Percentiles rank a stretch among this genome's conserved stretches.
These are phyloP conservation scores for Labroides dimidiatus DNA, from an alignment of 2,797 vertebrate genomes.

Conservation along the genomic window DNA sequence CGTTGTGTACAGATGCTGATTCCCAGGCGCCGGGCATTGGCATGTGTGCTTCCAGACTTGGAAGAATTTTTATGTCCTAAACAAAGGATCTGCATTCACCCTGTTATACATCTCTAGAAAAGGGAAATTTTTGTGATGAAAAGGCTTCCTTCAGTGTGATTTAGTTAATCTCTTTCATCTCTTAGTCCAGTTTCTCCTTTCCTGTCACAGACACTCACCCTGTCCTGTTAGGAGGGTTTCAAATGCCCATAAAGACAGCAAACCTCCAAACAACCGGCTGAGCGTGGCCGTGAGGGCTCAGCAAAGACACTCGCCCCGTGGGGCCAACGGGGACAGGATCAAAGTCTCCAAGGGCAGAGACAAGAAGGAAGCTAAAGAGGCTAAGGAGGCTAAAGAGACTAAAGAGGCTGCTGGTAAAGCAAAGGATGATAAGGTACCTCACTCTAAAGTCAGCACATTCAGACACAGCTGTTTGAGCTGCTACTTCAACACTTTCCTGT, in stretches of 20 bases:
- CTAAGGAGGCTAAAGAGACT: constrained; percentile 68
- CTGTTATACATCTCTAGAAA: no score
- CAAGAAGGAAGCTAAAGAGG: constrained; percentile 85
- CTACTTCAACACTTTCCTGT: constrained; percentile 19
- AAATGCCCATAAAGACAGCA: constrained; percentile 86
- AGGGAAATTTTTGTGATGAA: no score
- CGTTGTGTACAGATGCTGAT: no score
- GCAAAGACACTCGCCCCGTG: constrained; percentile 87
- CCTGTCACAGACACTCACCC: constrained; percentile 86
- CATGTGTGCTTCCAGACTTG: no score
- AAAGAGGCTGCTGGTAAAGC: constrained; percentile 82
- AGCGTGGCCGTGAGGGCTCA: constrained; percentile 84
- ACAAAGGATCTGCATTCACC: no score
- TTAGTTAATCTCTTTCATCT: no score
- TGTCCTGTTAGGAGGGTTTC: constrained; percentile 88
- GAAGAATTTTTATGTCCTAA: no score
- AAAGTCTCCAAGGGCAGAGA: constrained; percentile 88
- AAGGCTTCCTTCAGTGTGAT: no score
- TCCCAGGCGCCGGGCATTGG: no score
- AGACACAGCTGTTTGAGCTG: constrained; percentile 37
- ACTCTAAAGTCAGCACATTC: not conserved
- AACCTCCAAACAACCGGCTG: constrained; percentile 86
- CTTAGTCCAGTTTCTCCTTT: not conserved
- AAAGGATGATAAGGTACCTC: constrained; percentile 93
- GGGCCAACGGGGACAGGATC: constrained; percentile 85